A percentile compares a stretch with the other conserved stretches of the same genome.
phyloP scores from a whole-genome alignment of 2,888 invertebrate species.

The Molorchus minor region DNA sequence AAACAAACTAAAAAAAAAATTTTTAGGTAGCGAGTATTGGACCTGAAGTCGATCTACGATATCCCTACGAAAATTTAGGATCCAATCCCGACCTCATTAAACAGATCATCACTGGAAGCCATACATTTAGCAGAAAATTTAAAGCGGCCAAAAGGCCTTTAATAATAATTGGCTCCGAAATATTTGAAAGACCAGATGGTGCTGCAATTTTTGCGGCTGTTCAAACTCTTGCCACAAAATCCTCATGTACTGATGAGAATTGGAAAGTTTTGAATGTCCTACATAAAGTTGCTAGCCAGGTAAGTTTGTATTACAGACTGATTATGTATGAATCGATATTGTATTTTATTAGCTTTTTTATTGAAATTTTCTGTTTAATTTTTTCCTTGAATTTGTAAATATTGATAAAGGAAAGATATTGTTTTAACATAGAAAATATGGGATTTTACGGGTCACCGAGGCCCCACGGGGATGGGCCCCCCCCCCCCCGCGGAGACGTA shows the following conservation, averaged over 20 bases:
- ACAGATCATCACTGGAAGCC: slow-evolving; percentile 75
- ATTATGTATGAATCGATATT: neutral
- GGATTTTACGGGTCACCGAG: too few relatives aligned
- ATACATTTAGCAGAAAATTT: slow-evolving; percentile 76
- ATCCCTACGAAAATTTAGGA: slow-evolving; percentile 92
- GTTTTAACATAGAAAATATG: too few relatives aligned
- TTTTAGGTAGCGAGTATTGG: slow-evolving; percentile 82
- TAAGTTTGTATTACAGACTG: slow-evolving; percentile 32
- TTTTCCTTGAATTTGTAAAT: too few relatives aligned
- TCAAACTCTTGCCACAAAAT: slow-evolving; percentile 73
- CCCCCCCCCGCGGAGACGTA: neutral
- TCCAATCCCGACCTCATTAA: slow-evolving; percentile 78
- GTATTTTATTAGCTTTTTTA: neutral
- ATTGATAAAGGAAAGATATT: too few relatives aligned
- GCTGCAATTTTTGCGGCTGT: slow-evolving; percentile 78
- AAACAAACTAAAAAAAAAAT: neutral
- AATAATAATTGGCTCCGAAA: slow-evolving; percentile 89
- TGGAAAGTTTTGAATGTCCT: slow-evolving; percentile 91
- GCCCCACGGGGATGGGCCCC: too few relatives aligned
- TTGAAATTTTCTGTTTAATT: neutral
- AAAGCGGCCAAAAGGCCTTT: slow-evolving; percentile 85
- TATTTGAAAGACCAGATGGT: slow-evolving; percentile 81
- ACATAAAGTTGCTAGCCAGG: slow-evolving; percentile 89
- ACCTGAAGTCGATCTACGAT: slow-evolving; percentile 90
- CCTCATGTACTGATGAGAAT: slow-evolving; percentile 67